Evolutionary conservation across 2,888 invertebrate species (phyloP), one percentile per base, ranked within the genome.

Genomic region (Eupithecia inturbata): DNA sequence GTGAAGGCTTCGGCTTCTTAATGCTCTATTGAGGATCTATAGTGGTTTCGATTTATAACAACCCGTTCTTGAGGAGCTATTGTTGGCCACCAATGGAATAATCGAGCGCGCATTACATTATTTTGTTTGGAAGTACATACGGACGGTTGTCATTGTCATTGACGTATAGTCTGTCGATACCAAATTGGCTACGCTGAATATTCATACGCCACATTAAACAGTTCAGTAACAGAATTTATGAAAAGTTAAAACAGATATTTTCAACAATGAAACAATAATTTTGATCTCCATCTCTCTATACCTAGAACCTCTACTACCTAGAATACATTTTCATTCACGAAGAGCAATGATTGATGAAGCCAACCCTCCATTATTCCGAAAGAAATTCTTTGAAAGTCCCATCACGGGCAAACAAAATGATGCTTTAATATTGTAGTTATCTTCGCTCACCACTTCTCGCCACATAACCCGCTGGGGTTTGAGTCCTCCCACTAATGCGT

Each of bases 21-120:
- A 92, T 92, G 92, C 91, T 87, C 89, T 88, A 92, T 93, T 90
- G 91, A 88, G 88, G 90, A 90, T 88, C 90, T 89, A 89, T 91
- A 85, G 85, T 84, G 88, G 86, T 87, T 91, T 89, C 91, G 90
- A 92, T 92, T 92, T 93, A 92, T 92, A 86, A 88, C 87, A 88
- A 89, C 90, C 85, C 89, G 86, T 90, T 91, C 89, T 89, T 89
- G 87, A 89, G 88, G 83, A 86, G 86, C 88, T 79, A 90, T 92
- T 92, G 91, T 92, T 90, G 89, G 85, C 83, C 83, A 83, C 85
- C 86, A 88, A 89, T 87, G 88, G 88, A 89, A 89, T 92, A 91
- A 91, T 89, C 88, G 87, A 84, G 84, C 82, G 81, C 77, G 70
- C 74, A 79, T 84, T 88, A 87, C 85, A 85, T 85, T 84, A 87